Evolutionary conservation across 2,888 invertebrate genomes (phyloP), one percentile per base, ranked within the genome.

Genomic region (Nineta flava): DNA sequence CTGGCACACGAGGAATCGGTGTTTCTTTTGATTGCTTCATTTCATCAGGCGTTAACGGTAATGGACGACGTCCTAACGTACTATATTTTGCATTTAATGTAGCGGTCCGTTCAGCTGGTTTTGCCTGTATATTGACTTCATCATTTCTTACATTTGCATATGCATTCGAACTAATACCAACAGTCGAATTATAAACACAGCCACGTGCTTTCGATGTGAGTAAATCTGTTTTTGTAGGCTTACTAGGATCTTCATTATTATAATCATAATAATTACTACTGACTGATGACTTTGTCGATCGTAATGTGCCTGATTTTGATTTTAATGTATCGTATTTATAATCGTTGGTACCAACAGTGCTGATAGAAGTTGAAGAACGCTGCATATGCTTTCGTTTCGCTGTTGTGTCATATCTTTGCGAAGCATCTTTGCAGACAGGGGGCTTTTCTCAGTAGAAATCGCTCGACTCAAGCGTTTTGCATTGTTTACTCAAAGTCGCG

Each of bases 401-500:
- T 38, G 38, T 26, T 26, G 26, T n/a, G 12, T 38, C 38, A 38
- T 13, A 5, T 16, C 16, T 41, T 19, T 17, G 44, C 21, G 44
- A 44, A 13, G 44, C 44, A 44, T 38, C 38, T 38, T 38, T 38
- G 67, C 67, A 68, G 69, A 67, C 73, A 73, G 70, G 66, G 65
- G 59, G 72, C 74, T 79, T 81, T 74, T 84, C 86, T 88, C 87
- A 91, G 87, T 91, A 92, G 77, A 90, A 91, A 75, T 91, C 90
- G 66, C 83, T 87, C 64, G 88, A 85, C 75, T 91, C 91, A 58
- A 91, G 76, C 63, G 91, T 91, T 77, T 91, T 91, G 83, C 91
- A 92, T 76, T 91, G 88, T 75, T 90, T 90, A 82, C 87, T 90
- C 74, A 91, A 76, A 73, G 90, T 91, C 72, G 90, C 88, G 82